Base-by-base conservation (phyloP, 1,140 invertebrate species). In the Portunus trituberculatus region DNA sequence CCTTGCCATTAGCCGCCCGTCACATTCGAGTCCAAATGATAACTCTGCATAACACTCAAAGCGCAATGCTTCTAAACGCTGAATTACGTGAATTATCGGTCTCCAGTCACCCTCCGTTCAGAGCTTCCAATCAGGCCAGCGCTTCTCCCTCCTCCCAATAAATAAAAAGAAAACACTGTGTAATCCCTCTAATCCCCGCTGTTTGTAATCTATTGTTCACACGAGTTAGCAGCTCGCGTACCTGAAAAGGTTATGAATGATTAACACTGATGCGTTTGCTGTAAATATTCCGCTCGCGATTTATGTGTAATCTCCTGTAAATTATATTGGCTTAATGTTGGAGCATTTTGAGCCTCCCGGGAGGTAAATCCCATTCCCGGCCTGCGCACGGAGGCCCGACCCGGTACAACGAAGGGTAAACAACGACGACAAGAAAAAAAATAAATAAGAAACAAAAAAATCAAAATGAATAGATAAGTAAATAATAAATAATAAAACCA, bases 81-180 rank as follows among this genome's bases (percentile, higher is more conserved):
- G 67, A 76, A 76, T 76, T 76, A 76, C 67, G 67, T n/a, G 67
- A 76, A 76, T 76, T 76, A 76, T 76, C 67, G 67, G 67, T 76
- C 67, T 76, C 67, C 67, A 76, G n/a, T 76, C 25, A 20, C 67
- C 67, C 67, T 76, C 67, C 25, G 25, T 76, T 76, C 20, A 76
- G 67, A 76, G 25, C 25, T 76, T 76, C 67, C 67, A 76, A 76
- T 76, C n/a, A 76, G 52, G 67, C 67, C 67, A 3, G 67, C 25
- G n/a, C 67, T 20, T 76, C 67, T 76, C 67, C n/a, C 67, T 76
- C n/a, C 67, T 25, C 67, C 67, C 67, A 76, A 76, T 76, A 76
- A 76, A 76, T 76, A 76, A 76, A 76, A 76, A 76, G 67, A 76
- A 76, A 76, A 76, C 67, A 76, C 67, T 76, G 67, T 76, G 67